phyloP scores from a whole-genome alignment of 1,140 invertebrate species.

The Pachyrhynchus sulphureomaculatus region DNA sequence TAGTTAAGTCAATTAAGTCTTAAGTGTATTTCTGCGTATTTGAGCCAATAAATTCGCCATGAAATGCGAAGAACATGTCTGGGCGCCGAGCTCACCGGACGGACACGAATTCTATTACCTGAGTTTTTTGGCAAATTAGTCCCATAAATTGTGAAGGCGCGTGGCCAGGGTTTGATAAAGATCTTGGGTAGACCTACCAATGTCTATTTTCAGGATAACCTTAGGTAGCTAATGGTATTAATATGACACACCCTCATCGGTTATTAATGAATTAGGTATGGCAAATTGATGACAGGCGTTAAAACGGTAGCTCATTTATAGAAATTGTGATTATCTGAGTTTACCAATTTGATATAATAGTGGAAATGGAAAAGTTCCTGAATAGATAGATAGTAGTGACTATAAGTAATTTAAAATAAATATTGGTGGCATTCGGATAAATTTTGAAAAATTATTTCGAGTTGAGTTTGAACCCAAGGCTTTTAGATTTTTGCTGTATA shows the following conservation, averaged over 20 bases:
- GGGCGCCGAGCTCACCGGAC: conserved; percentile 33
- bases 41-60: conserved; percentile 39
- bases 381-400: too few species aligned
- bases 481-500: too few species aligned
- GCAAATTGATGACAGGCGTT: conserved; percentile 2
- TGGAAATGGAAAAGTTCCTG: too few species aligned
- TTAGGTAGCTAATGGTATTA: conserved; percentile 1
- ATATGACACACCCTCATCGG: neutral
- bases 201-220: neutral
- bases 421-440: too few species aligned
- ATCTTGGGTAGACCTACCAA: conserved; percentile 30
- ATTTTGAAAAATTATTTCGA: too few species aligned
- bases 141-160: conserved; percentile 40
- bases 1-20: conserved; percentile 39
- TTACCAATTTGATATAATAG: too few species aligned
- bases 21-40: conserved; percentile 42
- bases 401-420: too few species aligned
- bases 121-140: conserved; percentile 41
- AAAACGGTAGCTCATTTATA: too few species aligned
- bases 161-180: conserved; percentile 35
- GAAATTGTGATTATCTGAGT: too few species aligned
- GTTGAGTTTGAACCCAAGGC: too few species aligned
- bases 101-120: conserved; percentile 34
- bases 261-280: conserved; percentile 1
- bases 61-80: conserved; percentile 34